phyloP scores from a whole-genome alignment of 2,113 vertebrate genomes.

The Chinchilla lanigera region DNA sequence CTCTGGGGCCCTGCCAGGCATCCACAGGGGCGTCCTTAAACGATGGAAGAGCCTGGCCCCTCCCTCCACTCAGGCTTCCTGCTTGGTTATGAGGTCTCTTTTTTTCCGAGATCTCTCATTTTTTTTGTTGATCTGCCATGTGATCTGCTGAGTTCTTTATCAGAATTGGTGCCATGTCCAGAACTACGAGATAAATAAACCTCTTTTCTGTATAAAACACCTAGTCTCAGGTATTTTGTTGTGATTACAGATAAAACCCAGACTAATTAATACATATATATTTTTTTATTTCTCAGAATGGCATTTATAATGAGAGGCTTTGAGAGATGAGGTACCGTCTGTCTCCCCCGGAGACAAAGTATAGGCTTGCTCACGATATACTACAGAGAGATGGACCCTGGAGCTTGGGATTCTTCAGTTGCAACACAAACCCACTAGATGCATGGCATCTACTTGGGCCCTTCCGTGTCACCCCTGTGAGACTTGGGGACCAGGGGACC shows the following conservation, averaged over 20 bases:
- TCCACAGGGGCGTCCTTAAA: background rate
- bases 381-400: background rate
- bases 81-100: no score
- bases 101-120: background rate
- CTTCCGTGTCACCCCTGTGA: background rate
- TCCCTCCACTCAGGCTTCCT: background rate
- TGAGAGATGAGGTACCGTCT: background rate
- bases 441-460: background rate
- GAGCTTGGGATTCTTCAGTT: background rate
- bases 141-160: background rate
- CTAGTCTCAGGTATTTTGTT: background rate
- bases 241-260: background rate
- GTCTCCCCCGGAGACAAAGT: background rate
- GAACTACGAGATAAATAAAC: background rate
- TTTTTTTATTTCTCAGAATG: background rate
- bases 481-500: background rate
- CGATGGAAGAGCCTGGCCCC: background rate
- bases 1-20: background rate
- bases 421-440: background rate
- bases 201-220: background rate
- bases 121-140: background rate
- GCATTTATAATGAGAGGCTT: background rate
- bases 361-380: background rate
- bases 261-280: background rate
- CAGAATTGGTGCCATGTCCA: background rate